Conservation (phyloP, 2,113 vertebrate species). For the Engystomops pustulosus region DNA sequence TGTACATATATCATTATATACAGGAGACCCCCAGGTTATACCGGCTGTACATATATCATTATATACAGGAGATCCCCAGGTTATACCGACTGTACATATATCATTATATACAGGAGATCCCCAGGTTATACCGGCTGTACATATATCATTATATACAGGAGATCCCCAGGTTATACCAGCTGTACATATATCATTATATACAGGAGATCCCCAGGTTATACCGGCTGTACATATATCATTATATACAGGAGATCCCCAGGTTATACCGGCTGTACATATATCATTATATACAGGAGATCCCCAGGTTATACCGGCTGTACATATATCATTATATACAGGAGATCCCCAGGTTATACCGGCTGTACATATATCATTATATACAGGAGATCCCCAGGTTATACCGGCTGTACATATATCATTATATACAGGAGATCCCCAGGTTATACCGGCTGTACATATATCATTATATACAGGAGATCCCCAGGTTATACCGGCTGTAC, state of each 20-base stretch:
- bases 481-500: not conserved
- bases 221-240: not conserved
- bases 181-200: not conserved
- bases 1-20: no score
- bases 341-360: not conserved
- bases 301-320: not conserved
- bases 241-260: not conserved
- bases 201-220: not conserved
- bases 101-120: no score
- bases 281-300: not conserved
- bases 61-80: not conserved
- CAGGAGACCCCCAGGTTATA: not conserved
- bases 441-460: not conserved
- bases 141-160: not conserved
- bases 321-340: not conserved
- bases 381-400: not conserved
- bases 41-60: not conserved
- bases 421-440: not conserved
- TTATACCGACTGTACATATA: not conserved
- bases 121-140: not conserved
- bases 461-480: not conserved
- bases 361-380: not conserved
- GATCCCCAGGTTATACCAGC: not conserved
- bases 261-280: not conserved
- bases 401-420: no score